Percentiles rank a stretch among this genome's conserved stretches.
phyloP scores from a whole-genome alignment of 2,888 invertebrate species.

The Teleogryllus oceanicus region DNA sequence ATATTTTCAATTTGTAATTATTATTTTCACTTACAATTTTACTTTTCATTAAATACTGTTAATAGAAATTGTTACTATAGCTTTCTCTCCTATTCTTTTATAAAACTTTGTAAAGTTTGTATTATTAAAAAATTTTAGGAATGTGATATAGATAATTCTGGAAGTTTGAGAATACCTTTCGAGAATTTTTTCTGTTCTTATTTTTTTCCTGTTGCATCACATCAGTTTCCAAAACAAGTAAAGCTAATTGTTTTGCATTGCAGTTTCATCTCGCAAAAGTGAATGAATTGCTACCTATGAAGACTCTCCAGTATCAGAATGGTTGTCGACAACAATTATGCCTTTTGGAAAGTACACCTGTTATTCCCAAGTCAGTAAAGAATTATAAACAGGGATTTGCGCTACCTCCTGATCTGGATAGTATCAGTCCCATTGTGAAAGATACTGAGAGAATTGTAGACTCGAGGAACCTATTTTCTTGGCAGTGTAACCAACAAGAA shows the following conservation, averaged over 20 bases:
- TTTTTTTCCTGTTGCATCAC: too few relatives aligned
- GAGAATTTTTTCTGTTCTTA: too few relatives aligned
- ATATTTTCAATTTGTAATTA: too few relatives aligned
- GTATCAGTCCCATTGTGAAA: slow-evolving; percentile 32
- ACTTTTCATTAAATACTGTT: too few relatives aligned
- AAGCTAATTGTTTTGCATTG: slow-evolving; percentile 18
- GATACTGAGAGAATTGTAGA: neutral
- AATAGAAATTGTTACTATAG: too few relatives aligned
- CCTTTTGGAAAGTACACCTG: slow-evolving; percentile 35
- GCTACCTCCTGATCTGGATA: neutral
- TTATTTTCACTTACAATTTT: too few relatives aligned
- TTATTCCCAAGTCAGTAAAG: slow-evolving; percentile 12
- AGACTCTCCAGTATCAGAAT: neutral
- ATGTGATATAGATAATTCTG: too few relatives aligned
- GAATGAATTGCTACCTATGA: neutral
- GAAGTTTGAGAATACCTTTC: too few relatives aligned
- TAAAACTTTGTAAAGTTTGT: too few relatives aligned
- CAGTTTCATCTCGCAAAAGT: slow-evolving; percentile 21
- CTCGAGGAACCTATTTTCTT: slow-evolving; percentile 5
- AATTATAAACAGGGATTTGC: slow-evolving; percentile 5
- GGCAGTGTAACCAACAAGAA: neutral
- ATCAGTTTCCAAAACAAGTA: too few relatives aligned
- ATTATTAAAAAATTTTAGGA: too few relatives aligned
- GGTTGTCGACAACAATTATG: neutral
- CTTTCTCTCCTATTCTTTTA: too few relatives aligned